phyloP scores from a whole-genome alignment of 1,140 invertebrate genomes.

The Drosophila simulans region DNA sequence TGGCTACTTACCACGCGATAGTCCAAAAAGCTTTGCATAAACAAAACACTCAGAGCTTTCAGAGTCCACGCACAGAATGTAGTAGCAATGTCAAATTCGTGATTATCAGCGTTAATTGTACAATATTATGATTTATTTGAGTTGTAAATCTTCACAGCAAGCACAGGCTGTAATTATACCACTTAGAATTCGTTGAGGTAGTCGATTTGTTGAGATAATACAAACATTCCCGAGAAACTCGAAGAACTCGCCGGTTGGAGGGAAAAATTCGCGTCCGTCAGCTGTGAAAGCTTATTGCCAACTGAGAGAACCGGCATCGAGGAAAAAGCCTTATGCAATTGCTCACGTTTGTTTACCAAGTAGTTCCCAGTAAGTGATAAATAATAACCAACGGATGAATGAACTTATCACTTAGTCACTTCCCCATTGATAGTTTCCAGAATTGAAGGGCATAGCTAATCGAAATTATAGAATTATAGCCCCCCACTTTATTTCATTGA shows the following conservation, averaged over 20 bases:
- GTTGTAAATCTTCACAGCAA: slow-evolving; percentile 13
- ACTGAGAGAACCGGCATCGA: slow-evolving; percentile 44
- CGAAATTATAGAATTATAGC: not conserved
- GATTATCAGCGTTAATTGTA: slow-evolving; percentile 17
- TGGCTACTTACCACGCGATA: slow-evolving; percentile 55
- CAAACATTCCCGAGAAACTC: not conserved
- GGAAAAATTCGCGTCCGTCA: slow-evolving; percentile 58
- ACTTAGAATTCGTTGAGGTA: slow-evolving; percentile 5
- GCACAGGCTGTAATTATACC: slow-evolving; percentile 5
- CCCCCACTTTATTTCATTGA: not conserved
- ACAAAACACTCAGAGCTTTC: slow-evolving; percentile 59
- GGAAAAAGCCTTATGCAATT: slow-evolving; percentile 28
- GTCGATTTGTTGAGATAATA: not conserved
- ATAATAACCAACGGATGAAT: slow-evolving; percentile 20
- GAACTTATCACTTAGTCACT: slow-evolving; percentile 28
- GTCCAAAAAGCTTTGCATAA: slow-evolving; percentile 36
- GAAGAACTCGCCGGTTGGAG: slow-evolving; percentile 32
- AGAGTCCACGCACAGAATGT: slow-evolving; percentile 12
- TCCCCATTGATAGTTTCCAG: slow-evolving; percentile 24
- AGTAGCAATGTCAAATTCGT: slow-evolving; percentile 13
- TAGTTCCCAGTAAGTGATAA: slow-evolving; percentile 23
- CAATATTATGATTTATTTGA: slow-evolving; percentile 33
- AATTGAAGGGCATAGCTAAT: not conserved
- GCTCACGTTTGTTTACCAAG: slow-evolving; percentile 26
- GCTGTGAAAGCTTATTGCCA: slow-evolving; percentile 62